Evolutionary conservation across 1,140 invertebrate genomes (phyloP).

Genomic region (Melitaea cinxia): DNA sequence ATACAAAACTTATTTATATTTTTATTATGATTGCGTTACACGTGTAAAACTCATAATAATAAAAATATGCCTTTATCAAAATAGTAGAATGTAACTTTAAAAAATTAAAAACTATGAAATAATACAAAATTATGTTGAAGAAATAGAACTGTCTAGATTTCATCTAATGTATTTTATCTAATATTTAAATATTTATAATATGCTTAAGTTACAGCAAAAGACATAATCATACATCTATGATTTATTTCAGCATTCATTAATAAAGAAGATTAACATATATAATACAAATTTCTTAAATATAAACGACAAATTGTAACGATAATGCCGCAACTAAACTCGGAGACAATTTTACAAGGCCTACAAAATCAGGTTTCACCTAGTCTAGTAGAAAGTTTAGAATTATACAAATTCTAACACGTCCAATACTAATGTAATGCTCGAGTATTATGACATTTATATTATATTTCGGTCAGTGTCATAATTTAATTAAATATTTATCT

Average conservation of each 20-base stretch:
- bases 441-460: background rate
- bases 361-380: conserved; percentile 41
- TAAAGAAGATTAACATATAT: background rate
- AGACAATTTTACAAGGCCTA: conserved; percentile 55
- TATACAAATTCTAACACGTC: conserved; percentile 25
- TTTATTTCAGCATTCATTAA: background rate
- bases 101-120: too few species aligned
- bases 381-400: conserved; percentile 32
- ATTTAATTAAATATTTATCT: background rate
- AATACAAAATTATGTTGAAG: too few species aligned
- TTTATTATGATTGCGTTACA: background rate
- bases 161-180: too few species aligned
- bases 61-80: too few species aligned
- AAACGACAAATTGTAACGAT: conserved; percentile 4
- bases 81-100: too few species aligned
- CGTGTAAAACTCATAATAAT: background rate
- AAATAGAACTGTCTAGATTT: too few species aligned
- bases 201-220: too few species aligned
- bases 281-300: background rate
- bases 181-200: too few species aligned
- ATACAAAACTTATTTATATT: conserved; percentile 18
- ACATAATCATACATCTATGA: too few species aligned
- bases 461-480: conserved; percentile 9
- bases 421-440: conserved; percentile 20
- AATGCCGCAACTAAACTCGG: conserved; percentile 39